Conservation (phyloP, 92 coral and sea anemone genomes). For the Palythoa heliodiscus region DNA sequence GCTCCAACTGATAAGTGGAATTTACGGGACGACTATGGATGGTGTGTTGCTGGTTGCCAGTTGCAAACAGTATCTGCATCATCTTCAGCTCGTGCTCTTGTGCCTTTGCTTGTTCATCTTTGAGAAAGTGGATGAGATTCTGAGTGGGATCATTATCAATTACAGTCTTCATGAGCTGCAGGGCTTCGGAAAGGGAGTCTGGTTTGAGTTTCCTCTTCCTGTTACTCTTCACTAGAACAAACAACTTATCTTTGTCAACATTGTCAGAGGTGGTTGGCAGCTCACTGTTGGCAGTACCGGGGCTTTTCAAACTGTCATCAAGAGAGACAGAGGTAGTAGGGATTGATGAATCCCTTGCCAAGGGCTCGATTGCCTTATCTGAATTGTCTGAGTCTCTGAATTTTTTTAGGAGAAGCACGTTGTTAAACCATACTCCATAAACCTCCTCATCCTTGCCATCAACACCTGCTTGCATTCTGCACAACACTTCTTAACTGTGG, state of each 20-base stretch:
- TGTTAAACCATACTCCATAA: slow-evolving; percentile 44
- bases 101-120: slow-evolving; percentile 30
- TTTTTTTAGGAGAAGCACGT: slow-evolving; percentile 7
- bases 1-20: slow-evolving; percentile 3
- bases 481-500: no score
- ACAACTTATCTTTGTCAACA: slow-evolving; percentile 8
- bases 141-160: slow-evolving; percentile 39
- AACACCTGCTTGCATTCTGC: no score
- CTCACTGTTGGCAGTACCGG: neutral
- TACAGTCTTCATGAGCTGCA: slow-evolving; percentile 26
- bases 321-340: neutral
- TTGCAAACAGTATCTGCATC: slow-evolving; percentile 22
- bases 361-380: slow-evolving; percentile 37
- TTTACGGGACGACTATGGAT: neutral
- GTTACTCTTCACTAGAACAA: slow-evolving; percentile 17
- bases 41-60: slow-evolving; percentile 6
- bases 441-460: slow-evolving; percentile 35
- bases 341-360: slow-evolving; percentile 11
- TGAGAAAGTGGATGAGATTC: slow-evolving; percentile 26
- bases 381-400: slow-evolving; percentile 42
- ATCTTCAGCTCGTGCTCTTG: slow-evolving; percentile 42
- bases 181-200: slow-evolving; percentile 36
- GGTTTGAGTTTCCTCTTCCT: neutral
- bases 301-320: neutral
- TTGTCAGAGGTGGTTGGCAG: slow-evolving; percentile 23